A percentile compares a stretch with the other conserved stretches of the same genome.
These are phyloP conservation scores for Rhadina sibilatrix DNA, from an alignment of 2,113 vertebrate species.

Conservation along the genomic window DNA sequence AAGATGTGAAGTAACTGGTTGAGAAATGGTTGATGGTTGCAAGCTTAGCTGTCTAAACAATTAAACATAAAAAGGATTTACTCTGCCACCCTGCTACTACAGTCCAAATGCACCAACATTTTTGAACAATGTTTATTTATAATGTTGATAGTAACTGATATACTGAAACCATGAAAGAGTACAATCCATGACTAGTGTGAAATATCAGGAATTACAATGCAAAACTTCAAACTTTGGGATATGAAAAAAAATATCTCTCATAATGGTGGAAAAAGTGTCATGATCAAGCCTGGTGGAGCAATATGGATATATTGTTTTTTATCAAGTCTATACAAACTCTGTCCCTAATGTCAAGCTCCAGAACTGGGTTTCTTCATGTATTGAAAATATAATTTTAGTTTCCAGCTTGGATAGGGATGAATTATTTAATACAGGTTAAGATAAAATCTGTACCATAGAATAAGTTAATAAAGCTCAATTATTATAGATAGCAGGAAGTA, in stretches of 20 bases:
- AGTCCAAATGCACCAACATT: not conserved
- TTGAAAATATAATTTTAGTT: not conserved
- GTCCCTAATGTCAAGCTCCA: not conserved
- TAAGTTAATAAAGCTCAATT: not conserved
- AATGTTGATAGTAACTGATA: not conserved
- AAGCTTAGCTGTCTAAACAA: not conserved
- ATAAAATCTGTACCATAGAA: not conserved
- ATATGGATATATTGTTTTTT: not conserved
- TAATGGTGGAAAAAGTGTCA: not conserved
- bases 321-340: not conserved
- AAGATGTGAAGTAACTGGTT: not conserved
- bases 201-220: not conserved
- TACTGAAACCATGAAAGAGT: not conserved
- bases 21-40: not conserved
- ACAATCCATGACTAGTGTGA: not conserved
- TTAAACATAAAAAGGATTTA: fast-evolving
- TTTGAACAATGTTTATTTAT: not conserved
- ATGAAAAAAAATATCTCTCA: not conserved
- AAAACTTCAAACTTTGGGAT: not conserved
- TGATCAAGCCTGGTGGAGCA: fast-evolving
- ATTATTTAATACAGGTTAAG: not conserved
- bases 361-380: not conserved
- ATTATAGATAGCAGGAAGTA: not conserved
- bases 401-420: not conserved
- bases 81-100: not conserved